These are phyloP conservation scores for Drosophila baimaii DNA, from an alignment of 1,140 invertebrate species.

Conservation along the genomic window DNA sequence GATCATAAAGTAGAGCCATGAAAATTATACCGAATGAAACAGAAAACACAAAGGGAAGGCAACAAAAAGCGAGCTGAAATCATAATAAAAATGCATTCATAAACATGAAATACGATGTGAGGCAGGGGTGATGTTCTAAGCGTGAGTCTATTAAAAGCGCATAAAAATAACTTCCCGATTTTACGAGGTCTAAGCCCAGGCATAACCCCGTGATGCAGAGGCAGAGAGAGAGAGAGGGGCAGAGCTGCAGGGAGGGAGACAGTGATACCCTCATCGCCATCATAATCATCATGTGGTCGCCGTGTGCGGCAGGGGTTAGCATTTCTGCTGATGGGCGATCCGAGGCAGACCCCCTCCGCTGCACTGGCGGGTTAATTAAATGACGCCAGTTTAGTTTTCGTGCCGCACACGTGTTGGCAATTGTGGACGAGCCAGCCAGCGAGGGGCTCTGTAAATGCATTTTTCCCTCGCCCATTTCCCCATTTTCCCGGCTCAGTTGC, in stretches of 20 bases:
- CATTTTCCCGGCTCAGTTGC: slow-evolving; percentile 31
- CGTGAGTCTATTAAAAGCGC: slow-evolving; percentile 80
- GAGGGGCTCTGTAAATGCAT: slow-evolving; percentile 16
- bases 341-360: slow-evolving; percentile 28
- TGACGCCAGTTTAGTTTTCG: slow-evolving; percentile 66
- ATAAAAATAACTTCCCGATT: slow-evolving; percentile 79
- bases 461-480: slow-evolving; percentile 18
- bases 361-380: slow-evolving; percentile 76
- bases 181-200: slow-evolving; percentile 62
- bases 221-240: slow-evolving; percentile 8
- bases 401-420: slow-evolving; percentile 80
- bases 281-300: slow-evolving; percentile 61
- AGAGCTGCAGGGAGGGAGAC: slow-evolving; percentile 12
- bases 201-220: slow-evolving; percentile 41
- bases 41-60: slow-evolving; percentile 36
- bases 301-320: slow-evolving; percentile 21
- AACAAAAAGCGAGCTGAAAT: slow-evolving; percentile 50
- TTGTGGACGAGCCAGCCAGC: slow-evolving; percentile 29
- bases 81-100: slow-evolving; percentile 82
- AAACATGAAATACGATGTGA: slow-evolving; percentile 77
- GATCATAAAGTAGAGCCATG: slow-evolving; percentile 65
- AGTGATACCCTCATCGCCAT: slow-evolving; percentile 56
- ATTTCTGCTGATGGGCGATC: neutral
- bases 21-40: slow-evolving; percentile 62
- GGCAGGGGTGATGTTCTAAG: slow-evolving; percentile 54